Conservation (phyloP, 1,140 invertebrate species). For the Drosophila prosaltans region DNA sequence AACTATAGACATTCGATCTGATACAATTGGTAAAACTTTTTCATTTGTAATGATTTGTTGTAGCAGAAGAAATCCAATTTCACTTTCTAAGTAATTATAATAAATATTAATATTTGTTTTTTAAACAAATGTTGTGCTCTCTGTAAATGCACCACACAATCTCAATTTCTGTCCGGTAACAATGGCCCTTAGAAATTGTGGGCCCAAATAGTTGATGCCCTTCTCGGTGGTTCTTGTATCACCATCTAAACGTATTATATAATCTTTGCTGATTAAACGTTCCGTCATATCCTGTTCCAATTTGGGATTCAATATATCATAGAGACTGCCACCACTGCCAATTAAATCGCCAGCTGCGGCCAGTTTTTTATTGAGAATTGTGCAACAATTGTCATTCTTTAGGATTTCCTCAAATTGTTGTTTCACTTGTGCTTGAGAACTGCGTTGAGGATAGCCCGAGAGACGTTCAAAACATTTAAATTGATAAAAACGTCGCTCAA, state of each 20-base stretch:
- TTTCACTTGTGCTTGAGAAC: slow-evolving; percentile 46
- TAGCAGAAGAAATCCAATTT: no score
- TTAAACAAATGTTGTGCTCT: slow-evolving; percentile 77
- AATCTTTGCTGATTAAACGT: slow-evolving; percentile 75
- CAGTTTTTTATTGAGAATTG: slow-evolving; percentile 58
- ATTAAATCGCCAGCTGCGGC: slow-evolving; percentile 37
- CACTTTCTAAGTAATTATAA: no score
- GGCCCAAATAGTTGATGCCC: slow-evolving; percentile 60
- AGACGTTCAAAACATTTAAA: slow-evolving; percentile 70
- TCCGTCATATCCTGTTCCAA: slow-evolving; percentile 57
- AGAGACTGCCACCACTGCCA: slow-evolving; percentile 42
- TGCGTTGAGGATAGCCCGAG: slow-evolving; percentile 39
- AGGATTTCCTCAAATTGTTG: slow-evolving; percentile 68
- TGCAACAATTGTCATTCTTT: slow-evolving; percentile 59
- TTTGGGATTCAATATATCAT: slow-evolving; percentile 58
- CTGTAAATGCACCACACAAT: slow-evolving; percentile 80
- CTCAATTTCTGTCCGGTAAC: slow-evolving; percentile 71
- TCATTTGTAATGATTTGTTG: no score
- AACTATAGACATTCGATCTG: no score
- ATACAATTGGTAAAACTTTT: no score
- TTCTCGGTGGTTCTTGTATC: slow-evolving; percentile 50
- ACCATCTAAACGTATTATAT: slow-evolving; percentile 68
- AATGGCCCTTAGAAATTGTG: slow-evolving; percentile 80
- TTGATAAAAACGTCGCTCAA: slow-evolving; percentile 71
- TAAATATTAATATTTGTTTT: no score